Conservation (phyloP, 2,888 invertebrate species). For the Plagodis dolabraria region DNA sequence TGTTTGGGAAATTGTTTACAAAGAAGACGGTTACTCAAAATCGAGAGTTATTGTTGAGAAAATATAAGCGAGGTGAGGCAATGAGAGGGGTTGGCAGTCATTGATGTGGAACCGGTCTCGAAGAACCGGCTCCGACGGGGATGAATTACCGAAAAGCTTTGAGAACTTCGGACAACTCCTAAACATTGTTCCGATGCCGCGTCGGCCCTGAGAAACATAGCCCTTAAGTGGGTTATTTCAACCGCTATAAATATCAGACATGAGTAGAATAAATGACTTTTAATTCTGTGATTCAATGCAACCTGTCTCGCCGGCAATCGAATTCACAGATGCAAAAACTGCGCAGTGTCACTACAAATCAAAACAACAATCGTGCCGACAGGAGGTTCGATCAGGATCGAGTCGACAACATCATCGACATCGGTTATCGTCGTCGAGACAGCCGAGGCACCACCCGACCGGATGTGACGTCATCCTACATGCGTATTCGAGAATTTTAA, state of each 20-base stretch:
- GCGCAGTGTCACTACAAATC: conserved; percentile 71
- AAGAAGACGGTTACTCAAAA: conserved; percentile 54
- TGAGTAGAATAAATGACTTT: conserved; percentile 16
- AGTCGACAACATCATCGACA: conserved; percentile 68
- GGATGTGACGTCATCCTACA: conserved; percentile 79
- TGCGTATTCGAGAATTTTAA: conserved; percentile 82
- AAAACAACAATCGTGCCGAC: conserved; percentile 78
- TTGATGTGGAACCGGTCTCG: conserved; percentile 80
- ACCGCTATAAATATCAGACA: conserved; percentile 14
- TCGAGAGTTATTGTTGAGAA: conserved; percentile 65
- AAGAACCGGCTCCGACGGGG: conserved; percentile 75
- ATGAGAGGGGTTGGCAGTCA: conserved; percentile 74
- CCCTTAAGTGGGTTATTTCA: conserved; percentile 21
- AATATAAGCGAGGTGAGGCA: conserved; percentile 55
- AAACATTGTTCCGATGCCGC: conserved; percentile 43
- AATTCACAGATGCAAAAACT: conserved; percentile 67
- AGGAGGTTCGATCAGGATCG: conserved; percentile 77
- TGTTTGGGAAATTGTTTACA: conserved; percentile 40
- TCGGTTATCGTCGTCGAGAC: conserved; percentile 16
- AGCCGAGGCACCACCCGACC: conserved; percentile 40
- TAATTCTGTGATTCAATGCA: conserved; percentile 35
- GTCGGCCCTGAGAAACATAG: conserved; percentile 16
- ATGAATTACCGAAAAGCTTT: conserved; percentile 73
- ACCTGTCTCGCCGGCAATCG: conserved; percentile 39
- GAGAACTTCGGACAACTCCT: conserved; percentile 55